phyloP scores from a whole-genome alignment of 2,797 vertebrate species.

The Chloroceryle amazona region DNA sequence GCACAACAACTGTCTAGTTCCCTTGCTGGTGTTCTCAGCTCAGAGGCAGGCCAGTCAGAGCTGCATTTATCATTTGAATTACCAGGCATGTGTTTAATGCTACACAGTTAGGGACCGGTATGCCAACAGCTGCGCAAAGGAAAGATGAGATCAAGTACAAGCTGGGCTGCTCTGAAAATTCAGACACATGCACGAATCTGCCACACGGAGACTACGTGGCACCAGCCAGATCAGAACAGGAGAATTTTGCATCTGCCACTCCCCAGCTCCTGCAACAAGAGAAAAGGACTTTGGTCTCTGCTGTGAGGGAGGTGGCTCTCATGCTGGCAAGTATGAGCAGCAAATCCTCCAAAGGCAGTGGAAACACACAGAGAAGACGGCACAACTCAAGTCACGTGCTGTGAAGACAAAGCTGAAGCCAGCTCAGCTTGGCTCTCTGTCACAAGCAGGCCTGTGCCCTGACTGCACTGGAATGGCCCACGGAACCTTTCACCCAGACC shows the following conservation, averaged over 20 bases:
- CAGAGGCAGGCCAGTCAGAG: background rate
- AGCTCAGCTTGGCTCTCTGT: background rate
- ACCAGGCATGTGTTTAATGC: conserved; percentile 16
- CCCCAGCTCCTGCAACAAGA: background rate
- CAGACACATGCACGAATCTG: background rate
- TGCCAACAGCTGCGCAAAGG: conserved; percentile 30
- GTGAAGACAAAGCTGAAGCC: background rate
- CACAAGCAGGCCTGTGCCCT: background rate
- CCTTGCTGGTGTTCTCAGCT: conserved; percentile 7
- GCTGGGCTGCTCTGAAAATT: conserved; percentile 8
- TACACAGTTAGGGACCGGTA: background rate
- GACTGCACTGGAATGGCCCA: background rate
- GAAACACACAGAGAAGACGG: background rate
- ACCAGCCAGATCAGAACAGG: background rate
- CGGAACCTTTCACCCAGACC: background rate
- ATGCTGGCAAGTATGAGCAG: background rate
- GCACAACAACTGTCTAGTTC: conserved; percentile 54
- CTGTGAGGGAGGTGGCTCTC: background rate
- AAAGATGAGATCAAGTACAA: conserved; percentile 33
- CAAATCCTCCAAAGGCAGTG: background rate
- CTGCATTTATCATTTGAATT: conserved; percentile 7
- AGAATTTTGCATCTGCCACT: background rate
- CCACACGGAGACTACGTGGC: background rate
- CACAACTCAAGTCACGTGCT: fast-evolving
- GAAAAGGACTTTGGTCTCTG: background rate